Conservation (phyloP, 2,797 vertebrate species). For the Phrynocephalus guinanensis region DNA sequence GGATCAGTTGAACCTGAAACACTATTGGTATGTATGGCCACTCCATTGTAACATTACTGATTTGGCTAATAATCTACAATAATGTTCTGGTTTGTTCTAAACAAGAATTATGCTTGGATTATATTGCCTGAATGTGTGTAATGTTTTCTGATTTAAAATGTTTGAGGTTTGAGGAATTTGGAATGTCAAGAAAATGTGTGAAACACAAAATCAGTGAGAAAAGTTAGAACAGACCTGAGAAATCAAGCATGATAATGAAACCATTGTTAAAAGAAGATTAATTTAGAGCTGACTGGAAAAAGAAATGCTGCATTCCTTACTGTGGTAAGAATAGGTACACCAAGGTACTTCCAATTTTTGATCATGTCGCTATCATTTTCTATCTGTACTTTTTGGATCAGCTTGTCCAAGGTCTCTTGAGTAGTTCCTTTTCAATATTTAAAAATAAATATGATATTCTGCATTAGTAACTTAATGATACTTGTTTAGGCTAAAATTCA, state of each 20-base stretch:
- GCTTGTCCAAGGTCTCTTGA: constrained; percentile 93
- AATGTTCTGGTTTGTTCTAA: background rate
- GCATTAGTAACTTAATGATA: constrained; percentile 21
- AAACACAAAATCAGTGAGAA: background rate
- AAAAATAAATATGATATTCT: constrained; percentile 45
- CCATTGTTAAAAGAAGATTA: background rate
- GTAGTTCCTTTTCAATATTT: constrained; percentile 86
- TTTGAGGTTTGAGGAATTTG: background rate
- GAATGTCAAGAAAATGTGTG: background rate
- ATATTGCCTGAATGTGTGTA: background rate
- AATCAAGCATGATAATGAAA: background rate
- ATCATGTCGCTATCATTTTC: constrained; percentile 91
- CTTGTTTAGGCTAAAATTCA: background rate
- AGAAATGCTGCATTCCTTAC: constrained; percentile 68
- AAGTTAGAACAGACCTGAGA: background rate
- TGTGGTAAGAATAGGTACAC: constrained; percentile 86
- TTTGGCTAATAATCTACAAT: background rate
- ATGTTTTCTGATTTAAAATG: background rate
- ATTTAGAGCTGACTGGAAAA: background rate
- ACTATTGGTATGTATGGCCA: background rate
- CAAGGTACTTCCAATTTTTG: constrained; percentile 93
- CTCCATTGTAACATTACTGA: background rate
- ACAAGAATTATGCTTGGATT: background rate
- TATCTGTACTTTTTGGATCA: constrained; percentile 96
- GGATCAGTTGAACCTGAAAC: background rate